Evolutionary conservation across 2,888 invertebrate species (phyloP).

Genomic region (Cryptops parisi): DNA sequence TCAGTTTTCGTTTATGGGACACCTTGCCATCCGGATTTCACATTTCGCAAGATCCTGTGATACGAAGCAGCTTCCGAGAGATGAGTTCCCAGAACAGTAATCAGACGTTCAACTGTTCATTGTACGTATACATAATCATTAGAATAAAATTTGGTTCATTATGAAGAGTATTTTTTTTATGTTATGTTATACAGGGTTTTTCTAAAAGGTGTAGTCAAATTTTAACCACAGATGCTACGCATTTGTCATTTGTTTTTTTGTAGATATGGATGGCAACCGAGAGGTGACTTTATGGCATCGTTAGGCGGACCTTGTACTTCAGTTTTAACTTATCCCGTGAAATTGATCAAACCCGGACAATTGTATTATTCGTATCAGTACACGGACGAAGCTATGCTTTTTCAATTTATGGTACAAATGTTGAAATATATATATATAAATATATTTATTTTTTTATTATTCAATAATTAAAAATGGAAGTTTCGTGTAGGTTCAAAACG

Average conservation of each 20-base stretch:
- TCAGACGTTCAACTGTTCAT: conserved; percentile 27
- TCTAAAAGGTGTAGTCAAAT: neutral
- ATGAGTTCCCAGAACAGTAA: conserved; percentile 28
- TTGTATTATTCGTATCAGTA: conserved; percentile 40
- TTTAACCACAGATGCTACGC: no score
- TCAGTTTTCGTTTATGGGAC: conserved; percentile 40
- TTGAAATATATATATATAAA: neutral
- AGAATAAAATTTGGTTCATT: neutral
- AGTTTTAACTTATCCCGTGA: conserved; percentile 37
- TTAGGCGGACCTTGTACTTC: conserved; percentile 38
- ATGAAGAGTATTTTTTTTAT: neutral
- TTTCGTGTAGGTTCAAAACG: conserved; percentile 35
- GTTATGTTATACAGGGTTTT: neutral
- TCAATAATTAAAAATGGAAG: neutral
- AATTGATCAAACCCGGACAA: conserved; percentile 39
- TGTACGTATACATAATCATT: conserved; percentile 2
- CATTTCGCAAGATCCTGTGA: conserved; percentile 26
- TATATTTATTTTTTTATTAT: neutral
- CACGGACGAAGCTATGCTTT: conserved; percentile 33
- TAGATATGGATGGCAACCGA: conserved; percentile 36
- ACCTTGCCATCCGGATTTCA: conserved; percentile 37
- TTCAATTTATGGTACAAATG: conserved; percentile 35
- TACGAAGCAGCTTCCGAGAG: conserved; percentile 24
- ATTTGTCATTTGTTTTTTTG: conserved; percentile 14
- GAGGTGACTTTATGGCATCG: conserved; percentile 36